Conservation (phyloP, 2,113 vertebrate species). For the Sprattus sprattus region DNA sequence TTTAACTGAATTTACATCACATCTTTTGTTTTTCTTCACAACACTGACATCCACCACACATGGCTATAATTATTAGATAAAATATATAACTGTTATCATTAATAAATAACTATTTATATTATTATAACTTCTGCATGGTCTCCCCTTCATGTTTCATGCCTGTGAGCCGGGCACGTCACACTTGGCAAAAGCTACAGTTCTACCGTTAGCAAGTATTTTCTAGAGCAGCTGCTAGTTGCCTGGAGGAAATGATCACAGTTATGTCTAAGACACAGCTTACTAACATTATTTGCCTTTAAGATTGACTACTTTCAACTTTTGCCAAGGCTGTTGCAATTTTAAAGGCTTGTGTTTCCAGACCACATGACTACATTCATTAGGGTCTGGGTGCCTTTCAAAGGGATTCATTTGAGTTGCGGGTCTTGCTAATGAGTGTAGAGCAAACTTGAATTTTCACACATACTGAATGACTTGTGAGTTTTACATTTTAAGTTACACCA, state of each 20-base stretch:
- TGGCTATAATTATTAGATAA: no score
- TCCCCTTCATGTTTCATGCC: no score
- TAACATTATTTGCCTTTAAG: conserved; percentile 11
- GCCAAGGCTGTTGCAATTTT: neutral
- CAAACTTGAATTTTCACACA: neutral
- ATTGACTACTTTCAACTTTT: neutral
- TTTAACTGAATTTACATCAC: no score
- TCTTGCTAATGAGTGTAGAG: neutral
- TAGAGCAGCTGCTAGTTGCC: neutral
- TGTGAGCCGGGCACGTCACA: no score
- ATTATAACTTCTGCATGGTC: no score
- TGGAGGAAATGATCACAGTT: neutral
- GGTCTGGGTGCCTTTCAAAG: neutral
- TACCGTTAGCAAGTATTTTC: neutral
- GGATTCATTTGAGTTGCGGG: neutral
- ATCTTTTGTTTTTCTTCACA: no score
- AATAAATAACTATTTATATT: no score
- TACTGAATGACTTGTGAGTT: neutral
- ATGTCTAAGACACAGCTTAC: neutral
- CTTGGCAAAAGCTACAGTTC: neutral
- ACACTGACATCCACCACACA: no score
- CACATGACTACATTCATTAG: conserved; percentile 10
- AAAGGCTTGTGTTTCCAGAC: neutral
- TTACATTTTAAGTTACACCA: neutral
- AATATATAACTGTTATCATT: no score